Base-by-base conservation (phyloP, 2,797 vertebrate genomes). In the Mastacembelus armatus region DNA sequence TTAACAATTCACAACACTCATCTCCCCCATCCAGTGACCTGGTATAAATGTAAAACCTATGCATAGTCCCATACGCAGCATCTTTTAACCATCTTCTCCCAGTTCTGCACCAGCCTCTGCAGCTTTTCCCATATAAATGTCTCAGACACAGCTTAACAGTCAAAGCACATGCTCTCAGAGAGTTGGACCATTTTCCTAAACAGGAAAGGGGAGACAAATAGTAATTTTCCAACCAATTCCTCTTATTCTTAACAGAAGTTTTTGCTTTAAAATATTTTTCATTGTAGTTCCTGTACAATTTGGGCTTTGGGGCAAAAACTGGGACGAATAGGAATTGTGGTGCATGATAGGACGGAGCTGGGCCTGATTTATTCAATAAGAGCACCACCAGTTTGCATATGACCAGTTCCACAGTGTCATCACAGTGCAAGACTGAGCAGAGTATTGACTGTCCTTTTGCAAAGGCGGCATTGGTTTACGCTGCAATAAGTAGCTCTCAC, bases 91-190 rank as follows among this genome's bases (percentile, higher is more conserved):
- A 7, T 40, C 21, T 49, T 14, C 32, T 32, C 16, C 26, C 1
- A 50, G 5, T 40, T 30, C 51, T 66, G 47, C 66, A 54, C 1
- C 32, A 47, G 27, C 43, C 19, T 29, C 19, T 38, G 47, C 43
- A 54, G 33, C 55, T n/a, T n/a, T n/a, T n/a, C n/a, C n/a, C n/a
- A n/a, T n/a, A n/a, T n/a, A n/a, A n/a, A n/a, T n/a, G n/a, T n/a
- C n/a, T n/a, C n/a, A 22, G n/a, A 50, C 8, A 16, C 19, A 16
- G 49, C 55, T 48, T n/a, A n/a, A n/a, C n/a, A 16, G 66, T 61
- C 38, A 39, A 60, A 50, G n/a, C 7, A 10, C n/a, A n/a, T 27
- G 39, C 5, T 14, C 29, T 11, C n/a, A 40, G 19, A 40, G 10
- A 10, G 8, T 18, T 29, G 14, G 4, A 55, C 10, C 10, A 27